phyloP scores from a whole-genome alignment of 1,140 invertebrate species.

The Cephus cinctus region DNA sequence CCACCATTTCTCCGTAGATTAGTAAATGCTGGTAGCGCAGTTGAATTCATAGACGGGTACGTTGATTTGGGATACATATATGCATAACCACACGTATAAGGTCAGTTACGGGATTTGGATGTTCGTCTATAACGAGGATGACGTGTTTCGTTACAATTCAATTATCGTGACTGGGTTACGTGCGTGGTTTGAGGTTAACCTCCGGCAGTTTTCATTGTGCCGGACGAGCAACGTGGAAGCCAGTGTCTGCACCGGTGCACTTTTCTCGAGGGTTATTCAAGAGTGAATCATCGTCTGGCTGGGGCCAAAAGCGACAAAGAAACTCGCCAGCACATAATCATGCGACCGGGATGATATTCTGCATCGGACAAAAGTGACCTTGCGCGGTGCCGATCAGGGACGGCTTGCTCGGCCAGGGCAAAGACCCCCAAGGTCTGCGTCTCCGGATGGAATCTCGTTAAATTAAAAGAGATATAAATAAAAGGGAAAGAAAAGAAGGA shows the following conservation, averaged over 20 bases:
- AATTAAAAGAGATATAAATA: background rate
- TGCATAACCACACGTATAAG: no score
- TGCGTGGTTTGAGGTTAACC: background rate
- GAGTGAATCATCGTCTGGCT: background rate
- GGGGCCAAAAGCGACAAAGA: background rate
- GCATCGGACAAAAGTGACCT: slow-evolving; percentile 31
- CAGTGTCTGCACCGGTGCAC: background rate
- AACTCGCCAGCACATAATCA: background rate
- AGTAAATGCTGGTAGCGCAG: no score
- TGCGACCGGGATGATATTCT: slow-evolving; percentile 17
- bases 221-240: no score
- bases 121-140: no score
- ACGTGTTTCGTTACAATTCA: no score
- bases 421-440: slow-evolving; percentile 35
- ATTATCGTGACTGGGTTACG: no score
- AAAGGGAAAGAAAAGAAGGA: background rate
- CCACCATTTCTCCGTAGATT: slow-evolving; percentile 13
- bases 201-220: background rate
- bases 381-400: slow-evolving; percentile 33
- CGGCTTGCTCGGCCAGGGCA: slow-evolving; percentile 28
- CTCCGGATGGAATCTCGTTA: background rate
- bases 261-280: no score
- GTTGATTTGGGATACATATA: no score
- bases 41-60: no score
- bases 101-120: no score